Evolutionary conservation across 2,888 invertebrate species (phyloP), one percentile per base, ranked within the genome.

Genomic region (Cryptus armator): DNA sequence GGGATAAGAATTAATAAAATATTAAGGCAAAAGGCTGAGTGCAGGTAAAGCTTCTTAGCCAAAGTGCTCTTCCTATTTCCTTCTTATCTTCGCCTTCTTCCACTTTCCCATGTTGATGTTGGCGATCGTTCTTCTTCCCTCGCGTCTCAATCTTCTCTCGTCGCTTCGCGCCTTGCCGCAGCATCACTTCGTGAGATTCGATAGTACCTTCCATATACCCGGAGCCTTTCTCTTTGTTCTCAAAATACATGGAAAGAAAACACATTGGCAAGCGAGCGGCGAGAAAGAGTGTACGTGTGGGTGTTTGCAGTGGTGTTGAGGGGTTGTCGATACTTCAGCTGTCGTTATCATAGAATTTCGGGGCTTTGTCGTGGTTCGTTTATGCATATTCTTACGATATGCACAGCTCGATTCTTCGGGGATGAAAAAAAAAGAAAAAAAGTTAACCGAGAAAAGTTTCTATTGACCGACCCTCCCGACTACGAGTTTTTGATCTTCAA

Each of bases 1-100:
- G 64, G 81, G 83, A 86, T 87, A 85, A 83, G 89, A 90, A 89
- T 92, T 91, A 91, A 92, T 91, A 90, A 91, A 91, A 90, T 91
- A 91, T 91, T 87, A 90, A 87, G 90, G 86, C 89, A 86, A 37
- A 37, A 37, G 87, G 87, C 87, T 88, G 88, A 91, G 90, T 90
- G 89, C 89, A 87, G 87, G 88, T 77, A 89, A 91, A 91, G 90
- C 91, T 89, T 84, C 91, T 92, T 91, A 90, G 74, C 85, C 87
- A 83, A 87, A 88, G 87, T 89, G 88, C 88, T 86, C 83, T 87
- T 81, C 80, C 81, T 72, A 64, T 85, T 82, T 59, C 10, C 37
- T 56, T 68, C 48, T 48, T 53, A 24, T 29, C n/a, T 37, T 56
- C 59, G 37, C 81, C 59, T 62, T 81, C 56, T 68, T 59, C 44